Percentiles rank a stretch among this genome's conserved stretches.
Conservation (phyloP, 1,140 invertebrate species). For the Drosophila novamexicana region DNA sequence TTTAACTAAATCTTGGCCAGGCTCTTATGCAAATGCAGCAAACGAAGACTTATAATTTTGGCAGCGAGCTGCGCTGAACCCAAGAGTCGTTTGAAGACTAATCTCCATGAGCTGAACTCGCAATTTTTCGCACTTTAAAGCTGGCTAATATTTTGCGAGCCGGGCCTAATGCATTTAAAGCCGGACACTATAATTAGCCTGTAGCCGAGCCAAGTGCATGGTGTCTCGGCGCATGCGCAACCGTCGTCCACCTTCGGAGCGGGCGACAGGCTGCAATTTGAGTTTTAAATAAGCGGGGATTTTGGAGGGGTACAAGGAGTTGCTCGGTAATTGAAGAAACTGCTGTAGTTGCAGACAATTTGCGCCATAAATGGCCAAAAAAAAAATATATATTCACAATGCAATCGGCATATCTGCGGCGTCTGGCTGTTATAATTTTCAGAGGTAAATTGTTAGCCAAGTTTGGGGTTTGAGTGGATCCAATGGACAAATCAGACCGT, state of each 20-base stretch:
- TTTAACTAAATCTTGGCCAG: not conserved
- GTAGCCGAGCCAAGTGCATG: constrained; percentile 5
- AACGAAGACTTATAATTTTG: constrained; percentile 22
- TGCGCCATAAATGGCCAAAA: constrained; percentile 53
- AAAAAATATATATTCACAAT: not conserved
- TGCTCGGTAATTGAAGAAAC: constrained; percentile 24
- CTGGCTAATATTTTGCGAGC: constrained; percentile 29
- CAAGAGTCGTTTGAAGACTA: constrained; percentile 12
- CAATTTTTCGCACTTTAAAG: constrained; percentile 42
- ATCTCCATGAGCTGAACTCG: constrained; percentile 28
- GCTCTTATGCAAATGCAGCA: constrained; percentile 32
- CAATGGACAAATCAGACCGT: constrained; percentile 2
- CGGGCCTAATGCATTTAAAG: constrained; percentile 13
- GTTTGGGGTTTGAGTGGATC: constrained; percentile 1
- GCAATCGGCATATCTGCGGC: constrained; percentile 23
- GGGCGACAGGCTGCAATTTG: constrained; percentile 27
- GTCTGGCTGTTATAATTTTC: constrained; percentile 44
- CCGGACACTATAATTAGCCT: constrained; percentile 32
- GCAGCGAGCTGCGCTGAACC: constrained; percentile 11
- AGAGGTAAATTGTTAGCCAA: constrained; percentile 20
- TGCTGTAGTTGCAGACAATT: constrained; percentile 24
- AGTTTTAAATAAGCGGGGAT: not conserved
- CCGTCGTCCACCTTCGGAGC: not conserved
- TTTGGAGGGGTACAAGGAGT: not conserved
- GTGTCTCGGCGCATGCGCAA: constrained; percentile 39